Conservation (phyloP, 2,797 vertebrate species). For the Myiotriccus ornatus region DNA sequence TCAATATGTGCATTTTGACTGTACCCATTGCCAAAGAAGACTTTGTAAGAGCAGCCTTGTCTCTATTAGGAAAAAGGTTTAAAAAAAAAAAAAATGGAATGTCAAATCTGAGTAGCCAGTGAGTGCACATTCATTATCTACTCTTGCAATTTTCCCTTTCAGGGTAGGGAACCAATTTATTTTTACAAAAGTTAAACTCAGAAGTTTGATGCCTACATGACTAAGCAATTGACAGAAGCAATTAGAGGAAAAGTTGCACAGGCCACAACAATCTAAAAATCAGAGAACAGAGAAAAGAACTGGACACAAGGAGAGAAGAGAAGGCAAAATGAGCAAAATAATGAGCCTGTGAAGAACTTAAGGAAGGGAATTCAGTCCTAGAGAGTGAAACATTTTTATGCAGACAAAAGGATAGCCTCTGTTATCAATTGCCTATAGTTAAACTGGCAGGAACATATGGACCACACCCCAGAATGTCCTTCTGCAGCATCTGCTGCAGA, state of each 20-base stretch:
- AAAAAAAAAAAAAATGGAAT: neutral
- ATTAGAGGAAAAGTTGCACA: neutral
- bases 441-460: slow-evolving; percentile 2
- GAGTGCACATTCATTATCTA: neutral
- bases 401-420: neutral
- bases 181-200: neutral
- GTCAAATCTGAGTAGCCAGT: neutral
- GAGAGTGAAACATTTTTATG: neutral
- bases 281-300: neutral
- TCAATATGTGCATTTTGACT: neutral
- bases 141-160: neutral
- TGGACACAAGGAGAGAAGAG: neutral
- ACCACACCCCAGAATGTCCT: neutral
- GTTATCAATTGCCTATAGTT: neutral
- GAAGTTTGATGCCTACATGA: slow-evolving; percentile 6
- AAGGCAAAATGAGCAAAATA: neutral
- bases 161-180: slow-evolving; percentile 5
- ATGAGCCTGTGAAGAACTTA: neutral
- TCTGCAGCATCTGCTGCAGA: neutral
- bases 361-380: neutral
- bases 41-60: neutral
- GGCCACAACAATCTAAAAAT: neutral
- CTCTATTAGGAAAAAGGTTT: neutral
- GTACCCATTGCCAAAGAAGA: neutral
- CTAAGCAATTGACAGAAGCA: neutral